phyloP scores from a whole-genome alignment of 2,888 invertebrate species.

The Sphaerophoria rueppellii region DNA sequence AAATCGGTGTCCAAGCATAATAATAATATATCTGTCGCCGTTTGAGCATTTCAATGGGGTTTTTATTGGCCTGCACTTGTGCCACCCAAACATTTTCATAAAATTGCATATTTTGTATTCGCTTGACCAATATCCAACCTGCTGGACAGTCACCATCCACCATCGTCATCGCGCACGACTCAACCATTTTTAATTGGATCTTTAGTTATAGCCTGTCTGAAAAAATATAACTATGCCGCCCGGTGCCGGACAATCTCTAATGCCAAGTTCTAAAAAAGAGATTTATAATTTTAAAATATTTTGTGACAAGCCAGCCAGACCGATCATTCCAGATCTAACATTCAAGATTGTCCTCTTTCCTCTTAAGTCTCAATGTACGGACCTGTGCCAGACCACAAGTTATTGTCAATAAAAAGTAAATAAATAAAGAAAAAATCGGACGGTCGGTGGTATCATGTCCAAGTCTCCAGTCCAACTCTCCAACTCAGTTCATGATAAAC shows the following conservation, averaged over 20 bases:
- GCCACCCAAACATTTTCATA: constrained; percentile 37
- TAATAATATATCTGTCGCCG: constrained; percentile 44
- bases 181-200: constrained; percentile 55
- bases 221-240: constrained; percentile 37
- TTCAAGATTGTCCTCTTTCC: constrained; percentile 28
- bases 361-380: not conserved
- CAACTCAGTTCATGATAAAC: constrained; percentile 5
- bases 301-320: constrained; percentile 56
- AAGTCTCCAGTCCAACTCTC: not conserved
- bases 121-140: constrained; percentile 26
- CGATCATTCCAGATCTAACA: constrained; percentile 51
- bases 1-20: constrained; percentile 26
- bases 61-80: constrained; percentile 27
- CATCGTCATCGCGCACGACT: constrained; percentile 20
- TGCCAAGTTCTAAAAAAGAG: constrained; percentile 17
- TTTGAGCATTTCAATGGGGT: constrained; percentile 33
- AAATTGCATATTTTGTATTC: constrained; percentile 10
- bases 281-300: constrained; percentile 54
- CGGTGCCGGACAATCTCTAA: constrained; percentile 17
- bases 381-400: constrained; percentile 49
- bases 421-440: constrained; percentile 45
- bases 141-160: not conserved
- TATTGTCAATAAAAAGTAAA: constrained; percentile 48
- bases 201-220: constrained; percentile 55
- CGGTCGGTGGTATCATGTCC: constrained; percentile 7